Evolutionary conservation across 2,888 invertebrate genomes (phyloP).

Genomic region (Rotaria sp.): DNA sequence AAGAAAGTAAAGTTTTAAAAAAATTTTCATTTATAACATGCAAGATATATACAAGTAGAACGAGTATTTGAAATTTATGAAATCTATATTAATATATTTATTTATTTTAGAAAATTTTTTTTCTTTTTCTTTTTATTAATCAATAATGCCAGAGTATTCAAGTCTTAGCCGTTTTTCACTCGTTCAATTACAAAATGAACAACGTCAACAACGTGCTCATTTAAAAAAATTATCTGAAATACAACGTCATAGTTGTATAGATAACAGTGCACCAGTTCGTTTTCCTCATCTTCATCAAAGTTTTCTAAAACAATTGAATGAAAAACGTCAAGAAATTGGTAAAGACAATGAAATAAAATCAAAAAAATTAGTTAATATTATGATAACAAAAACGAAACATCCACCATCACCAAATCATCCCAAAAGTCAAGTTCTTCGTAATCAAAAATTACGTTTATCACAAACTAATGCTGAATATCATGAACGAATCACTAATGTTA

Average conservation of each 20-base stretch:
- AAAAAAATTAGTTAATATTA: background rate
- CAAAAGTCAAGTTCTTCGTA: background rate
- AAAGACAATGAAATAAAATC: background rate
- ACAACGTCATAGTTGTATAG: background rate
- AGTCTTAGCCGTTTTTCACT: background rate
- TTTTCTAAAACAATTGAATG: background rate
- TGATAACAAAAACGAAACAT: background rate
- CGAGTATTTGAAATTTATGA: too few species aligned
- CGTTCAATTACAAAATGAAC: background rate
- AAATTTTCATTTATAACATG: background rate
- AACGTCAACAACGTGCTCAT: slow-evolving; percentile 14
- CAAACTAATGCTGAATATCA: background rate
- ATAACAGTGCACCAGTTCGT: background rate
- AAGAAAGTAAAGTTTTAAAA: background rate
- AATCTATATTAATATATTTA: too few species aligned
- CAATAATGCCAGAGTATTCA: background rate
- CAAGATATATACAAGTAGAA: background rate
- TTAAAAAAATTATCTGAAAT: background rate
- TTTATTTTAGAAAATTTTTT: too few species aligned
- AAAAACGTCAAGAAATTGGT: background rate
- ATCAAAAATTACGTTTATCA: background rate
- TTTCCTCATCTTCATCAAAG: background rate
- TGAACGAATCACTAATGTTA: background rate
- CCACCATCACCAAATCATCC: background rate
- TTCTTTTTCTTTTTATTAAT: background rate